Evolutionary conservation across 2,888 invertebrate genomes (phyloP).

Genomic region (Caradrina kadenii): DNA sequence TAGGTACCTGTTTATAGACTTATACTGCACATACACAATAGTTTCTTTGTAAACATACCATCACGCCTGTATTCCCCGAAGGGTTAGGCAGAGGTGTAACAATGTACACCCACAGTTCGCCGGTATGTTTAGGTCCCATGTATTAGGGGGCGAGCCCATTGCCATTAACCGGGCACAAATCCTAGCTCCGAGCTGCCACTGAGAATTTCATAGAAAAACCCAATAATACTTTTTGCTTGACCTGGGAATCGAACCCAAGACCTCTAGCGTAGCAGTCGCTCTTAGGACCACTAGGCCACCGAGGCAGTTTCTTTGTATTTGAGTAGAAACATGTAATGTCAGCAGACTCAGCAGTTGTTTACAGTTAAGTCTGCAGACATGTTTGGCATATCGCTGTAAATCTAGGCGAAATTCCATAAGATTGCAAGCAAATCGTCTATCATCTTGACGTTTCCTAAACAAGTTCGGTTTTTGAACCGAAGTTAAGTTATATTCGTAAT

Average conservation of each 20-base stretch:
- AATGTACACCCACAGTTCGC: too few species aligned
- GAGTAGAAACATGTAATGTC: constrained; percentile 16
- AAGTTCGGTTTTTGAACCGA: constrained; percentile 10
- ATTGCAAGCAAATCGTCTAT: constrained; percentile 33
- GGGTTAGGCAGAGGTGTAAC: too few species aligned
- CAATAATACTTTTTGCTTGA: too few species aligned
- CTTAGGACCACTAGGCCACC: too few species aligned
- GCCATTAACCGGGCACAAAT: too few species aligned
- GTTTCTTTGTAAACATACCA: constrained; percentile 31
- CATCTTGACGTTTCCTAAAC: constrained; percentile 26
- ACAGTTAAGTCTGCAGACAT: constrained; percentile 11
- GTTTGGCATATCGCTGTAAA: constrained; percentile 18
- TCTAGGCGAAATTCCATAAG: constrained; percentile 34
- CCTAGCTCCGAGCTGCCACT: too few species aligned
- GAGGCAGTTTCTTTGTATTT: constrained; percentile 33
- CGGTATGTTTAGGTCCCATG: too few species aligned
- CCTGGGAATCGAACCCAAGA: too few species aligned
- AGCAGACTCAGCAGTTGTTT: constrained; percentile 35
- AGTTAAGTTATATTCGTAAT: background rate
- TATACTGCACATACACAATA: constrained; percentile 12
- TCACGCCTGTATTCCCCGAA: too few species aligned
- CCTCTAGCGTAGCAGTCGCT: too few species aligned
- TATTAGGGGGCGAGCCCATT: too few species aligned
- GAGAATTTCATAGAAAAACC: too few species aligned
- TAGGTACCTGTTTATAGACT: constrained; percentile 21